Evolutionary conservation across 2,113 vertebrate genomes (phyloP), one percentile per base, ranked within the genome.

Genomic region (Philantomba maxwellii): DNA sequence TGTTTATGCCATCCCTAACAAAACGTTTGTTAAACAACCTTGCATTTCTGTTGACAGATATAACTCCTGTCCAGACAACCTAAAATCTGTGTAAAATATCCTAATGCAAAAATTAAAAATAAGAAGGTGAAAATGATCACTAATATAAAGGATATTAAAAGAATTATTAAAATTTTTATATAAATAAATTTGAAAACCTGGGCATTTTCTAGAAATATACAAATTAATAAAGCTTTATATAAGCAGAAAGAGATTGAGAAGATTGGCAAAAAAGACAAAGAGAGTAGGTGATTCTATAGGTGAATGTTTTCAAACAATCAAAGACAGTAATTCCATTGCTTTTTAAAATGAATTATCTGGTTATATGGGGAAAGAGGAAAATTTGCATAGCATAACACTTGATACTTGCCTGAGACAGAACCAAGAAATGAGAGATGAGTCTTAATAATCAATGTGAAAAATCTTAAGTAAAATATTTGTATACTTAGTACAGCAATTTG

Each of bases 111-210:
- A 94, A 66, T 92, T 82, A 77, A 96, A 78, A 94, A 51, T 33
- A 93, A 85, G 30, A 94, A 85, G 30, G 49, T 81, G 45, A 28
- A 89, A 97, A 80, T 84, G 47, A 84, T 84, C 23, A 57, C 16
- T 75, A 83, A 78, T 62, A 87, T 53, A 47, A 33, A 93, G n/a
- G 33, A 95, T 80, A 64, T 95, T 58, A 77, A 95, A 82, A 95
- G 26, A 91, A 87, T 89, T 82, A 64, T 80, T 55, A 70, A 88
- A 89, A 77, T 2, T 51, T 83, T 58, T 73, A 11, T 91, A 3
- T 58, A 84, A 97, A 85, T 87, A 83, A 87, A 82, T 87, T 81
- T 82, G 57, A 96, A 94, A 96, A 95, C 14, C 30, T 96, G 53
- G 19, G 45, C 93, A 36, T 89, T 87, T 91, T 87, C 60, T 89